These are phyloP conservation scores for Trachelus tabidus DNA, from an alignment of 2,888 invertebrate species.

Conservation along the genomic window DNA sequence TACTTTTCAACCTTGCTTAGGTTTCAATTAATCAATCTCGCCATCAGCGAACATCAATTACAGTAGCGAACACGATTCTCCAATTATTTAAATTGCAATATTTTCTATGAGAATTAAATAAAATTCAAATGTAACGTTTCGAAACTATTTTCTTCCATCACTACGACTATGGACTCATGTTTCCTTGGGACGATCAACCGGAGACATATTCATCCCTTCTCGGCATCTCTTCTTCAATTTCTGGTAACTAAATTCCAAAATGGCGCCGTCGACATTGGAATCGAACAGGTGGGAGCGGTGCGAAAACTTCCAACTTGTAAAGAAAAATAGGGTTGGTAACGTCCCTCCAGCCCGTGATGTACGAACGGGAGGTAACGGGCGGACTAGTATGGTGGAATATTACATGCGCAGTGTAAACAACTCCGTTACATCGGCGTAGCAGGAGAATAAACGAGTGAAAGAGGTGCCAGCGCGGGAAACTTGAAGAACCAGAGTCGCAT, in stretches of 20 bases:
- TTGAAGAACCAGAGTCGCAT: constrained; percentile 60
- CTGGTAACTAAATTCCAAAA: not conserved
- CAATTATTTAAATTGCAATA: not conserved
- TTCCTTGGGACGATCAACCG: not conserved
- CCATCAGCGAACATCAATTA: not conserved
- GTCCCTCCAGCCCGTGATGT: not conserved
- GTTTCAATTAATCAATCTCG: too few species aligned
- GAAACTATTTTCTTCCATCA: not conserved
- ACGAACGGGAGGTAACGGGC: not conserved
- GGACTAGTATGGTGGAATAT: constrained; percentile 44
- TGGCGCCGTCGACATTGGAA: not conserved
- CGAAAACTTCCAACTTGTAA: not conserved
- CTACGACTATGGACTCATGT: not conserved
- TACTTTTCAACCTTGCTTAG: too few species aligned
- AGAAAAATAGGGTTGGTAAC: not conserved
- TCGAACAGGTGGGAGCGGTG: not conserved
- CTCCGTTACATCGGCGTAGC: constrained; percentile 64
- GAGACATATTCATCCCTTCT: not conserved
- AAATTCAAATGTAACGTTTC: not conserved
- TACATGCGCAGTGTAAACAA: constrained; percentile 67
- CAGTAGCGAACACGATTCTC: not conserved
- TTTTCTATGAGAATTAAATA: not conserved
- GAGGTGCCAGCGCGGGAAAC: constrained; percentile 64
- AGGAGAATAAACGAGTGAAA: constrained; percentile 56
- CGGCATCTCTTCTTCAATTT: not conserved